Evolutionary conservation across 2,888 invertebrate species (phyloP).

Genomic region (Idaea biselata): DNA sequence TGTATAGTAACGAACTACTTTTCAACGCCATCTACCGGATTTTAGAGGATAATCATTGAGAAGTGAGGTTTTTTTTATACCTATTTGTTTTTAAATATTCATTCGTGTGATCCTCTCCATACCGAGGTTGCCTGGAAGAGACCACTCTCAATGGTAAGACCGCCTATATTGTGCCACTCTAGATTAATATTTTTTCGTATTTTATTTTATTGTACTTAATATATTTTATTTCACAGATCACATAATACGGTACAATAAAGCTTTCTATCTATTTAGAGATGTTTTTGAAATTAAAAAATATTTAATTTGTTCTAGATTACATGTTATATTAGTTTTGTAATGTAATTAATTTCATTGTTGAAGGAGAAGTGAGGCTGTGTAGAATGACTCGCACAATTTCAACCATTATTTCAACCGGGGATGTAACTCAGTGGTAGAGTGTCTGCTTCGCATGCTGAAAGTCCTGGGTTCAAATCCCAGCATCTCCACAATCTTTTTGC

Average conservation of each 20-base stretch:
- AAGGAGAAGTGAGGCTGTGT: background rate
- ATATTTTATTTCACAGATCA: too few species aligned
- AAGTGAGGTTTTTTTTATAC: background rate
- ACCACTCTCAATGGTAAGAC: too few species aligned
- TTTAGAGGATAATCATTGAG: background rate
- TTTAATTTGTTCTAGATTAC: too few species aligned
- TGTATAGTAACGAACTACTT: conserved; percentile 34
- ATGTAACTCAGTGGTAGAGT: conserved; percentile 81
- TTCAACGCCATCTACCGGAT: conserved; percentile 56
- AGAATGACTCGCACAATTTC: conserved; percentile 31
- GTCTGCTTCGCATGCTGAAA: conserved; percentile 85
- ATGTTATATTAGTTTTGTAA: too few species aligned
- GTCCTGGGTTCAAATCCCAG: conserved; percentile 84
- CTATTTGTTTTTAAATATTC: background rate
- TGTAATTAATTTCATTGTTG: background rate
- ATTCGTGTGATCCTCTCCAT: too few species aligned
- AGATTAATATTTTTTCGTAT: too few species aligned
- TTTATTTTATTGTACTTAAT: too few species aligned
- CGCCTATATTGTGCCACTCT: too few species aligned
- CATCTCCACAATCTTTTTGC: conserved; percentile 69
- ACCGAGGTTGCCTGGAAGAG: too few species aligned
- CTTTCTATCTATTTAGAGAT: too few species aligned
- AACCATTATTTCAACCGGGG: conserved; percentile 31
- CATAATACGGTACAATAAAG: too few species aligned
- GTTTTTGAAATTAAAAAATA: too few species aligned